Evolutionary conservation across 2,113 vertebrate species (phyloP), one percentile per base, ranked within the genome.

Genomic region (Eretmochelys imbricata): DNA sequence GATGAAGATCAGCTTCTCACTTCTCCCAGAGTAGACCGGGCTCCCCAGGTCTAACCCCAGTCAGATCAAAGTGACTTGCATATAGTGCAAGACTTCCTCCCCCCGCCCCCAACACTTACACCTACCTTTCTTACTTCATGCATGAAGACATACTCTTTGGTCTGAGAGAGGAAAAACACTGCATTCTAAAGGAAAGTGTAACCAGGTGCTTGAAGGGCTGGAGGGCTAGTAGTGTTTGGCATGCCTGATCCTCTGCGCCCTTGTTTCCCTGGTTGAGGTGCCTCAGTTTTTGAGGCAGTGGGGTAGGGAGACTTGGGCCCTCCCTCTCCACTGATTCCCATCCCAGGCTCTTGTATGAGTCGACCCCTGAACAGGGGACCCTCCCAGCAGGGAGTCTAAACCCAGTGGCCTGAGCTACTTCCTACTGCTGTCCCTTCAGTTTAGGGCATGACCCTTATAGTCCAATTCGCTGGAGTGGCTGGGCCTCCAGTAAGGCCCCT

Each of bases 111-210:
- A 5, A 79, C 78, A 49, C 93, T 95, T 94, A 59, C 91, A 79
- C 55, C 93, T 94, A 62, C 62, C 38, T n/a, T 14, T 20, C 88
- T 88, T 88, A 57, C 80, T 69, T 91, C 11, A 22, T 50, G 16
- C 53, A 88, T 72, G 49, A 93, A 89, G 88, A 91, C 48, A 82
- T 81, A n/a, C 5, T 89, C 53, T 88, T 94, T 96, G 93, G 81
- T 97, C 81, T 95, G 38, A 16, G 27, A 91, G 83, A 94, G 38
- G 48, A 54, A 42, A 91, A 85, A 97, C 29, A 9, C 78, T 55
- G 53, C 94, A 91, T 75, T 91, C 75, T 48, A 90, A 83, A 91
- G 57, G 54, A 92, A 87, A 76, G 12, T 3, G 1, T 57, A 65
- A 35, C 16, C 8, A 14, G 31, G 62, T 65, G 62, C 31, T 17